These are phyloP conservation scores for Vannuccia rotundouncinata DNA, from an alignment of 2,888 invertebrate species.

Conservation along the genomic window DNA sequence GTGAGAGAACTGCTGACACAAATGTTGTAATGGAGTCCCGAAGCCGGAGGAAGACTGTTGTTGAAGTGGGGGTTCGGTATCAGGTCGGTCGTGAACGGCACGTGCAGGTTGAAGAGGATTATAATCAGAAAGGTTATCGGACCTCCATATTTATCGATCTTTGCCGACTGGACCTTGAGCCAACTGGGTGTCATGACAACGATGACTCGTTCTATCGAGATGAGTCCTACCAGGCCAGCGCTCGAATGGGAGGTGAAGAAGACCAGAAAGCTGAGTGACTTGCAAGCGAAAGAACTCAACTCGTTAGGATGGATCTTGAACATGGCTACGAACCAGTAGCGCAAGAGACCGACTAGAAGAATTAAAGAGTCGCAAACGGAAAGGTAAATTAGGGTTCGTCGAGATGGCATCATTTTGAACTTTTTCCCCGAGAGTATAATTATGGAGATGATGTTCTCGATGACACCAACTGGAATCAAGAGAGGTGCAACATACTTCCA, in stretches of 20 bases:
- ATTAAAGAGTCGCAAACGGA: slow-evolving; percentile 3
- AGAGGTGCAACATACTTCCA: neutral
- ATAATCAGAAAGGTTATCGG: slow-evolving; percentile 1
- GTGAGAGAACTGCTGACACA: neutral
- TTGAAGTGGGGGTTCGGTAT: neutral
- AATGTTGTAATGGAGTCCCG: neutral
- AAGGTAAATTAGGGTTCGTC: slow-evolving; percentile 28
- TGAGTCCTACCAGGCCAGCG: slow-evolving; percentile 25
- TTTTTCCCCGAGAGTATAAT: neutral
- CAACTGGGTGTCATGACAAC: slow-evolving; percentile 25
- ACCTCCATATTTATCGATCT: neutral
- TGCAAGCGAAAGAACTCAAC: slow-evolving; percentile 13
- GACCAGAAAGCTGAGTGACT: slow-evolving; percentile 7
- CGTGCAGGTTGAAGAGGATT: neutral
- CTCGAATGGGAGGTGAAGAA: slow-evolving; percentile 21
- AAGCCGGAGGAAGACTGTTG: neutral
- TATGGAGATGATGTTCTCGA: slow-evolving; percentile 33
- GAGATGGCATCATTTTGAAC: slow-evolving; percentile 28
- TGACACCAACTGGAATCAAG: slow-evolving; percentile 27
- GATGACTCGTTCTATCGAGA: slow-evolving; percentile 22
- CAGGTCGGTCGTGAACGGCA: slow-evolving; percentile 7
- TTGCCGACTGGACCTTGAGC: neutral
- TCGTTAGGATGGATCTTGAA: neutral
- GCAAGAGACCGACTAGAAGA: slow-evolving; percentile 13
- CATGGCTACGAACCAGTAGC: slow-evolving; percentile 24